Conservation (phyloP, 2,888 invertebrate genomes). For the Coelopa pilipes region DNA sequence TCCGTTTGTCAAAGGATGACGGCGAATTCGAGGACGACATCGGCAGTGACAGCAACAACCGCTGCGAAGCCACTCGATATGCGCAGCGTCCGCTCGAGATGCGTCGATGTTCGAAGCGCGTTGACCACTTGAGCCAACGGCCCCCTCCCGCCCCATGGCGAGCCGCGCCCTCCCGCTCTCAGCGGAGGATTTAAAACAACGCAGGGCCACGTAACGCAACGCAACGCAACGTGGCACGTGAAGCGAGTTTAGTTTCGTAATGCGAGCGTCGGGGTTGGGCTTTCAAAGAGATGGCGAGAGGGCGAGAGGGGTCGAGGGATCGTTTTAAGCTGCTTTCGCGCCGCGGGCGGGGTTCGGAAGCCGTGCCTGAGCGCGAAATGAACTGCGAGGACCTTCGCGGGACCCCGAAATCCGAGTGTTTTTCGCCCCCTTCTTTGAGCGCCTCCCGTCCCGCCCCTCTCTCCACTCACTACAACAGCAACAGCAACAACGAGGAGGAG, state of each 20-base stretch:
- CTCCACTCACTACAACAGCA: background rate
- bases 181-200: background rate
- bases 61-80: slow-evolving; percentile 6
- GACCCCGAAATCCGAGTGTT: no score
- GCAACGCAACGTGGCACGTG: background rate
- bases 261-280: no score
- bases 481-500: background rate
- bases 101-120: background rate
- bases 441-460: background rate
- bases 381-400: no score
- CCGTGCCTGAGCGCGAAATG: no score
- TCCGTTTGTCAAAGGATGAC: no score
- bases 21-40: background rate
- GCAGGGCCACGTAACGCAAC: background rate
- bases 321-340: no score
- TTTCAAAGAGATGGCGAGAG: no score
- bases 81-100: background rate
- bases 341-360: no score
- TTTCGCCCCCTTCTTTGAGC: no score
- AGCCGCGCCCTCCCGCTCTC: no score
- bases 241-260: no score
- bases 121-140: slow-evolving; percentile 8
- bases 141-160: background rate
- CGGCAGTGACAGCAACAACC: background rate
- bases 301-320: no score